Evolutionary conservation across 2,888 invertebrate genomes (phyloP), one percentile per base, ranked within the genome.

Genomic region (Phortica magna): DNA sequence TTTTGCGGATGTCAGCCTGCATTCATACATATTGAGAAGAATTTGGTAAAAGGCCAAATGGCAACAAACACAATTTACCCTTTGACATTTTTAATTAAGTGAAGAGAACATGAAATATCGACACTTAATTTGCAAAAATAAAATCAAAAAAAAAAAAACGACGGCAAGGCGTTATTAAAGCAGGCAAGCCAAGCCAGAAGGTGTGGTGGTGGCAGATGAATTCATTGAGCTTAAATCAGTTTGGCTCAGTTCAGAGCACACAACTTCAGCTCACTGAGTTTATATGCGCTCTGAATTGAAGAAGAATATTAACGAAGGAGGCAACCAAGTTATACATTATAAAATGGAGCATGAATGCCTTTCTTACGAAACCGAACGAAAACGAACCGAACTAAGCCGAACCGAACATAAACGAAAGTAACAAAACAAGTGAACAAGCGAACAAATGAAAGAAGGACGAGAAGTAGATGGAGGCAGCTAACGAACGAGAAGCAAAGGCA

Each of bases 81-180:
- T 85, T 88, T 85, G 85, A 85, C 88, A 85, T 85, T 85, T 85
- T 88, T 88, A 88, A 88, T 85, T 88, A 88, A 88, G 81, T 83
- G 84, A 83, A 83, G 85, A 88, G 80, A 82, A 84, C 85, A 88
- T 85, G 84, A 85, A 87, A 85, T 85, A 85, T 85, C 85, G 85
- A 87, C 88, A 86, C 88, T 86, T 84, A 84, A 88, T 84, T 85
- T 84, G 88, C 83, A 79, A 77, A 31, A 75, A 71, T 57, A 71
- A 41, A 73, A 48, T 41, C 43, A 57, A 31, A 61, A 59, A 67
- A 76, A 67, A 64, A 65, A 1, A 22, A 5, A 48, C 17, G 48
- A 14, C 48, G 19, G 53, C 7, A 61, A 79, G 80, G 81, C 78
- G 80, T 80, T 82, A 78, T 80, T 82, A 84, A 84, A 84, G 87